Evolutionary conservation across 2,113 vertebrate genomes (phyloP), one percentile per base, ranked within the genome.

Genomic region (Xyrauchen texanus): DNA sequence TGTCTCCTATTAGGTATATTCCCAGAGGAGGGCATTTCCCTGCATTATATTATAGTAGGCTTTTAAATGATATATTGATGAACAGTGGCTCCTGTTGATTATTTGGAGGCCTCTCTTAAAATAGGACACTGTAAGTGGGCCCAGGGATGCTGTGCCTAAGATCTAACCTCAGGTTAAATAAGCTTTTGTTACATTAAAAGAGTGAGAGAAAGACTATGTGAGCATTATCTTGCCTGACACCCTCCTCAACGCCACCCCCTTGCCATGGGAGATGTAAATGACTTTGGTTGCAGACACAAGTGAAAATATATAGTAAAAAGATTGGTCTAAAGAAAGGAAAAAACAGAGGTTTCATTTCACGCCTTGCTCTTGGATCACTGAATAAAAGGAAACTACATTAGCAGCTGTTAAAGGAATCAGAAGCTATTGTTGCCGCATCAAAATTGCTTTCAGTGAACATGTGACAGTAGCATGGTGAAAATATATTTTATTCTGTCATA

Each of bases 61-160:
- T 95, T 93, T 92, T 95, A 96, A 96, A 95, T 96, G 94, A 96
- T 94, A 94, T 94, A 96, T 95, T 94, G 94, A 96, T 95, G 95
- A 95, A 94, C 92, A 93, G 90, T 88, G 89, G 89, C 92, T 94
- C 92, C 92, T 94, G 92, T 92, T 93, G 92, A 94, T 95, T 94
- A 95, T 34, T 34, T 34, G 88, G 93, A 93, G 91, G 91, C 91
- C 91, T 89, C 93, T 94, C 90, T 96, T 94, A 95, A 95, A 95
- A 96, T 94, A 93, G 91, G 87, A 81, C 83, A 88, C 93, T 95
- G 93, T 93, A 96, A 91, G 91, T 91, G 91, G 93, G 93, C 92
- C 3, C 92, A 95, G 90, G 87, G 89, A 91, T 93, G 92, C 93
- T 88, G 90, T 88, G 93, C 90, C 93, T 90, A 93, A 92, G 95